Evolutionary conservation across 2,797 vertebrate genomes (phyloP), one percentile per base, ranked within the genome.

Genomic region (Hipposideros larvatus): DNA sequence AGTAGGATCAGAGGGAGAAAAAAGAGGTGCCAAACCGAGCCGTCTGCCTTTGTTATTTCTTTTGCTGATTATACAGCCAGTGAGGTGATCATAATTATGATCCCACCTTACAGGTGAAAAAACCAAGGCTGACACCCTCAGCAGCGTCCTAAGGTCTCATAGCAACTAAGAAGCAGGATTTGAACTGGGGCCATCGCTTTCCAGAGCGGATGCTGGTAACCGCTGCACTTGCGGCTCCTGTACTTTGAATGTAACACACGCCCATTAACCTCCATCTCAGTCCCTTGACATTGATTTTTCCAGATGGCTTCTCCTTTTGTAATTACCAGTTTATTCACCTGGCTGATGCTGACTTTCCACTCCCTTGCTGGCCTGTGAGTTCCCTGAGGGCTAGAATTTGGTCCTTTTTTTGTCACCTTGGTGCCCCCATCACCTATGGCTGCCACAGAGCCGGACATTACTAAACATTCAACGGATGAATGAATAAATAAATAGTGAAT

Each of bases 261-360:
- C 26, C 85, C 26, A 7, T 61, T 19, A 43, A n/a, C 79, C n/a
- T 82, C 41, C 37, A 8, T 22, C 68, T 34, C 22, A 24, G 68
- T 18, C 84, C 53, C 68, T 73, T 13, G 70, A 91, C 26, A 15
- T 21, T 24, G n/a, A 41, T 53, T 79, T 87, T 94, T 79, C 93
- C 34, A 24, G 18, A 22, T 26, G 68, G 73, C 57, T 57, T 90
- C 68, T 59, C 24, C 70, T 84, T 87, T 57, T 43, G 31, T 43
- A 26, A 66, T 57, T 53, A 66, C 66, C 5, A 0, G 13, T 51
- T 7, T 68, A 11, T 5, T 87, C 79, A 31, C 71, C 53, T 61
- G 82, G 53, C 74, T 79, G 19, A 24, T 34, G 63, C 51, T 5
- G n/a, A 26, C 77, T 79, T 73, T 18, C 70, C 7, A 1, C 19